Evolutionary conservation across 1,140 invertebrate genomes (phyloP), one percentile per base, ranked within the genome.

Genomic region (Drosophila watanabei): DNA sequence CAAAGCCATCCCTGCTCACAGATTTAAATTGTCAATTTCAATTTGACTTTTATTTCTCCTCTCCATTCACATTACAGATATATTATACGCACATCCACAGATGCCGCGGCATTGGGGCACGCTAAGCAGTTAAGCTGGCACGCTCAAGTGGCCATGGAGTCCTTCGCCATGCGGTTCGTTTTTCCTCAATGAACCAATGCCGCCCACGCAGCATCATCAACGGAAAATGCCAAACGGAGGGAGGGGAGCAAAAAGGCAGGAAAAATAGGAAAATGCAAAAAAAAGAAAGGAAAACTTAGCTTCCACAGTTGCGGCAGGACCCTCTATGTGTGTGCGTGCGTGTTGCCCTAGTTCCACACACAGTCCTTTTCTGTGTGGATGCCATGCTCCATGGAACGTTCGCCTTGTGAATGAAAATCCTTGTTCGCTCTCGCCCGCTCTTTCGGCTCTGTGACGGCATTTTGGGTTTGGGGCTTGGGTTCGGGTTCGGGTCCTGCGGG

Each of bases 341-440:
- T 54, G 62, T 75, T 89, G 86, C 54, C 86, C 86, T 89, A 89
- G 86, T 89, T 89, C 86, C 86, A 89, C 86, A 89, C 86, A 89
- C 85, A 88, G 62, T 59, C 69, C 79, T 33, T 32, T 32, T 32
- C 62, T 60, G 41, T 80, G 86, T 90, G 86, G 86, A 89, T 58
- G 49, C 61, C 75, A 90, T 90, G 20, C 18, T 52, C 64, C 45
- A 41, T n/a, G 37, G 57, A n/a, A 1, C 7, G 6, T 69, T 77
- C 43, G 78, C 85, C 86, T 88, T 89, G 85, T 89, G 86, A 89
- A 89, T 89, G 86, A 89, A 89, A 76, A 76, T 90, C 75, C 79
- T 65, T 63, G 28, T 48, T 63, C 64, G 41, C 62, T 60, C 39
- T 65, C 46, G 32, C 59, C 39, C 58, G 59, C 37, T 56, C 49